Conservation (phyloP, 2,797 vertebrate genomes). For the Poeciliopsis gracilis region DNA sequence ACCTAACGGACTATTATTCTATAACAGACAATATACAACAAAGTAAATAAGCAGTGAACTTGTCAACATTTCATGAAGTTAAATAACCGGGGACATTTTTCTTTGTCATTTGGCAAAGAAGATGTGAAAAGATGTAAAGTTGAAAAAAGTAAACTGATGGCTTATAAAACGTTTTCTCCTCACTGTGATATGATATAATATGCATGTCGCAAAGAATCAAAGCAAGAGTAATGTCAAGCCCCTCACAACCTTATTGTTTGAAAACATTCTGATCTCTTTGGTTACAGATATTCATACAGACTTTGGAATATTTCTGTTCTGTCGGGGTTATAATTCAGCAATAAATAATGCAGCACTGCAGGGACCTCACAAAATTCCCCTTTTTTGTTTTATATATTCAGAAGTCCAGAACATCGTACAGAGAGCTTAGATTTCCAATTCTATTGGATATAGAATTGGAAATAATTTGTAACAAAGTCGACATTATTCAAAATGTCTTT, state of each 20-base stretch:
- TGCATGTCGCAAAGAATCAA: neutral
- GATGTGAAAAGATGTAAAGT: neutral
- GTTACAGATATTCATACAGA: neutral
- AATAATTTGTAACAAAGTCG: too few species aligned
- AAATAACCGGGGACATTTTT: neutral
- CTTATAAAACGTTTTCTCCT: neutral
- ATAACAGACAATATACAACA: neutral
- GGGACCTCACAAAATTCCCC: neutral
- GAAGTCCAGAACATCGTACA: neutral
- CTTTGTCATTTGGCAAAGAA: neutral
- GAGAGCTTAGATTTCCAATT: neutral
- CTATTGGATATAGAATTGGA: too few species aligned
- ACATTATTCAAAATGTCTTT: too few species aligned
- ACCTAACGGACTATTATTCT: neutral
- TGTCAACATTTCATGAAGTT: neutral
- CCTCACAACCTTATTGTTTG: neutral
- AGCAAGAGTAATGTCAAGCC: neutral
- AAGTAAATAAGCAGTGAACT: neutral
- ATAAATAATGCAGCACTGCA: too few species aligned
- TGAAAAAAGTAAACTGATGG: neutral
- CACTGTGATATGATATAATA: neutral
- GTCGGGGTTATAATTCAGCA: neutral
- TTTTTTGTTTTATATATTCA: neutral
- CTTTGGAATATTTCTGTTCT: neutral
- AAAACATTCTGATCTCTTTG: neutral